Evolutionary conservation across 2,797 vertebrate genomes (phyloP).

Genomic region (Dermochelys coriacea): DNA sequence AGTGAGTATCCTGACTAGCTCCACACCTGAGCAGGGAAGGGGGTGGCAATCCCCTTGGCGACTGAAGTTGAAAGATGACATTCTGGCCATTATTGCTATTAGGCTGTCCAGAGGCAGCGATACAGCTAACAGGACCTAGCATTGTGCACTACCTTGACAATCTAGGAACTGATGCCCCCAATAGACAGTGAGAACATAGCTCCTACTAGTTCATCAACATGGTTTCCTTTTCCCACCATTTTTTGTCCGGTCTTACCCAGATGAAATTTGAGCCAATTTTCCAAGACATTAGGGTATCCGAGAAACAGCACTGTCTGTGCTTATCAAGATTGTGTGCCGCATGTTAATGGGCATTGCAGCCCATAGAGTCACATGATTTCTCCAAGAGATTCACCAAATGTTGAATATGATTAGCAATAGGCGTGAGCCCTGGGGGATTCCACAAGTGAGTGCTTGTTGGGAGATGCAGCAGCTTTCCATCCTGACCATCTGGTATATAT

Average conservation of each 20-base stretch:
- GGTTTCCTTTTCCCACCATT: no score
- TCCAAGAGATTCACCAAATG: not conserved
- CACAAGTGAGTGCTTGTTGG: not conserved
- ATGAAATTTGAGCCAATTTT: not conserved
- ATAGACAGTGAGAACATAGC: no score
- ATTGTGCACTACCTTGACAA: no score
- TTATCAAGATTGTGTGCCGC: not conserved
- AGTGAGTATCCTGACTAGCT: not conserved
- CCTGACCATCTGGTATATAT: not conserved
- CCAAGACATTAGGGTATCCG: not conserved
- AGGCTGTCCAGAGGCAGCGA: no score
- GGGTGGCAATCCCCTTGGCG: not conserved
- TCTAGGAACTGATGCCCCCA: no score
- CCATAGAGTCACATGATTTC: not conserved
- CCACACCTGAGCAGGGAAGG: not conserved
- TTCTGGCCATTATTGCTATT: not conserved
- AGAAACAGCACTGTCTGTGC: not conserved
- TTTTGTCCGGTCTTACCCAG: no score
- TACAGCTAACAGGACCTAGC: no score
- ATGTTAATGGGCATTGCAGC: not conserved
- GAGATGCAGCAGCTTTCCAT: not conserved
- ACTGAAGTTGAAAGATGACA: not conserved
- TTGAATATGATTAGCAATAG: not conserved
- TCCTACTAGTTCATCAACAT: no score
- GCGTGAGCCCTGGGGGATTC: not conserved